phyloP scores from a whole-genome alignment of 2,888 invertebrate genomes.

The Sphaerophoria rueppellii region DNA sequence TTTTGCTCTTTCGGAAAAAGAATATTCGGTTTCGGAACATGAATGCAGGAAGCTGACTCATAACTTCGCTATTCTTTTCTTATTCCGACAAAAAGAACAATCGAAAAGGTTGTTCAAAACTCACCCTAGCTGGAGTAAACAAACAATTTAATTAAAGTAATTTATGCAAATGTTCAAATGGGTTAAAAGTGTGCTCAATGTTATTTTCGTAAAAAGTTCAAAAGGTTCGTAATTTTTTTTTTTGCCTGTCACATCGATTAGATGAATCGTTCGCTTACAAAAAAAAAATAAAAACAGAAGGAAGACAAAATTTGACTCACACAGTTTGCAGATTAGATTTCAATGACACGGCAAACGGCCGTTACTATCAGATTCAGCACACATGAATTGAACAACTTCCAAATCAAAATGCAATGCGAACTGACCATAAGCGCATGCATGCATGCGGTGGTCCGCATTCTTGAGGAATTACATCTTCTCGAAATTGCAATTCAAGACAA shows the following conservation, averaged over 20 bases:
- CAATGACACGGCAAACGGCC: not conserved
- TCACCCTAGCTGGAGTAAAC: constrained; percentile 24
- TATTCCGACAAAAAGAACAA: constrained; percentile 25
- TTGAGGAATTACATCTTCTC: constrained; percentile 64
- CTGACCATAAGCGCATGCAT: constrained; percentile 67
- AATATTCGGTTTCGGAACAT: constrained; percentile 44
- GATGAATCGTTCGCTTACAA: constrained; percentile 38
- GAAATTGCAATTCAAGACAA: constrained; percentile 45
- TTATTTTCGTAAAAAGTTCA: not conserved
- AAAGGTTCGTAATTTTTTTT: not conserved
- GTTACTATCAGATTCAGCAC: constrained; percentile 3
- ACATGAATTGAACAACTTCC: constrained; percentile 66
- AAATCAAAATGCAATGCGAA: constrained; percentile 51
- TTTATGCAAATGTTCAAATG: constrained; percentile 20
- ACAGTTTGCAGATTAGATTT: constrained; percentile 52
- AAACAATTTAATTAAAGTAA: constrained; percentile 64
- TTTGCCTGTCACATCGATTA: constrained; percentile 50
- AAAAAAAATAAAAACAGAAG: constrained; percentile 23
- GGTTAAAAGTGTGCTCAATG: constrained; percentile 13
- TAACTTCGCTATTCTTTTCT: constrained; percentile 51
- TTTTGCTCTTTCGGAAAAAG: constrained; percentile 57
- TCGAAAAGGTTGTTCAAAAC: not conserved
- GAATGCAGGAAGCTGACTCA: constrained; percentile 63
- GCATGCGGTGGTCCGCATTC: constrained; percentile 69
- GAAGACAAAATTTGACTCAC: constrained; percentile 61